Evolutionary conservation across 2,797 vertebrate species (phyloP).

Genomic region (Sebastes oblongus): DNA sequence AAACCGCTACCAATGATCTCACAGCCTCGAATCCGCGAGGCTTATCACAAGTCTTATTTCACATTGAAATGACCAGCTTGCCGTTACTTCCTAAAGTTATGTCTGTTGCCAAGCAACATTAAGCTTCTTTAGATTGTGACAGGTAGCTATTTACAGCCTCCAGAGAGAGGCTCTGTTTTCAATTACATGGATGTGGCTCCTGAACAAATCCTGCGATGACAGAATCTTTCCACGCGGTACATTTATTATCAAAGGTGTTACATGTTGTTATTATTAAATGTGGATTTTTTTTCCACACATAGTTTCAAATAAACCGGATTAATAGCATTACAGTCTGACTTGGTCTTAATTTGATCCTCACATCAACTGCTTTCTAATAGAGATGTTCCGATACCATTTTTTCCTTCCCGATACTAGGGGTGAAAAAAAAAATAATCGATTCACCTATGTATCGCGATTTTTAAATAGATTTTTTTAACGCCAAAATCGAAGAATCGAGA

Average conservation of each 20-base stretch:
- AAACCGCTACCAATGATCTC: neutral
- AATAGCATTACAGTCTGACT: neutral
- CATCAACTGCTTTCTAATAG: neutral
- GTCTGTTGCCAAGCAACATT: conserved; percentile 71
- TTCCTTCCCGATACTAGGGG: no score
- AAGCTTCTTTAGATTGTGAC: conserved; percentile 52
- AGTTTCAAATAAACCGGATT: no score
- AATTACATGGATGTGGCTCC: conserved; percentile 17
- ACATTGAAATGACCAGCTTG: conserved; percentile 50
- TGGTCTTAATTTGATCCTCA: neutral
- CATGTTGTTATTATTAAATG: neutral
- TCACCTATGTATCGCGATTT: no score
- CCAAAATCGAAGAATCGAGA: no score
- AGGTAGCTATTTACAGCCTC: conserved; percentile 65
- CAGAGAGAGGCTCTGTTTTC: conserved; percentile 40
- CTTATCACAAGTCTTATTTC: conserved; percentile 46
- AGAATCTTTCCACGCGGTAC: no score
- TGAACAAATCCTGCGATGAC: neutral
- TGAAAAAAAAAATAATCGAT: no score
- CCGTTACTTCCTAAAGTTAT: conserved; percentile 4
- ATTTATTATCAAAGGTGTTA: neutral
- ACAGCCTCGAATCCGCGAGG: conserved; percentile 30
- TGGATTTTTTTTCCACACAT: neutral
- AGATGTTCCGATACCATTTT: no score
- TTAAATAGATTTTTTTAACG: no score